phyloP scores from a whole-genome alignment of 2,113 vertebrate species.

The Regulus satrapa region DNA sequence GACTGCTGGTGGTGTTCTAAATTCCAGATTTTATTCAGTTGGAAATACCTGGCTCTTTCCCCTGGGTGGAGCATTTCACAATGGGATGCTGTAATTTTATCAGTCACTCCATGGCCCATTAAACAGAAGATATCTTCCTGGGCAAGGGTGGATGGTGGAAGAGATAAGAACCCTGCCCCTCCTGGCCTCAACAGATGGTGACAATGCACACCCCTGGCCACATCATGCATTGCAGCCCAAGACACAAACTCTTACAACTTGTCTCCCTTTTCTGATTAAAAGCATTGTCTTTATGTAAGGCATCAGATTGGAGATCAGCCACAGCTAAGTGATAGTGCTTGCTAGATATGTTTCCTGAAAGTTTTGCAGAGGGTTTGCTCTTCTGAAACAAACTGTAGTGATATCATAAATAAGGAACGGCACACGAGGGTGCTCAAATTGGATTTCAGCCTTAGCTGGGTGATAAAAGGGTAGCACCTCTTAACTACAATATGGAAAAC shows the following conservation, averaged over 20 bases:
- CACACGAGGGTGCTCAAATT: neutral
- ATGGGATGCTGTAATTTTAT: no score
- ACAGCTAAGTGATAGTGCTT: neutral
- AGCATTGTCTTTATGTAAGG: constrained; percentile 31
- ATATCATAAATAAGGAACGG: constrained; percentile 33
- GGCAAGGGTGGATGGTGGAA: no score
- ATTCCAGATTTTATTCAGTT: no score
- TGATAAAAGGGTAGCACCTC: neutral
- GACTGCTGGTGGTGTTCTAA: no score
- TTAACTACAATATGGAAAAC: neutral
- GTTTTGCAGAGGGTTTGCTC: neutral
- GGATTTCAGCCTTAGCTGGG: neutral
- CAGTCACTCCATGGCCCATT: no score
- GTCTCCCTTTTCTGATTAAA: constrained; percentile 47
- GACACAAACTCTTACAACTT: neutral
- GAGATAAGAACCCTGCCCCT: no score
- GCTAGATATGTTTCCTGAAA: constrained; percentile 5
- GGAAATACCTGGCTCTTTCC: no score
- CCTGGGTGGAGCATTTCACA: no score
- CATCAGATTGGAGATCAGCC: constrained; percentile 30
- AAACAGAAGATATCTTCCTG: no score
- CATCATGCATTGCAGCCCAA: no score
- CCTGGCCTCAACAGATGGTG: no score
- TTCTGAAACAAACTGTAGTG: constrained; percentile 7
- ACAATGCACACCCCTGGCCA: no score